A percentile compares a stretch with the other conserved stretches of the same genome.
Evolutionary conservation across 2,113 vertebrate genomes (phyloP).

Genomic region (Hemibagrus wyckioides): DNA sequence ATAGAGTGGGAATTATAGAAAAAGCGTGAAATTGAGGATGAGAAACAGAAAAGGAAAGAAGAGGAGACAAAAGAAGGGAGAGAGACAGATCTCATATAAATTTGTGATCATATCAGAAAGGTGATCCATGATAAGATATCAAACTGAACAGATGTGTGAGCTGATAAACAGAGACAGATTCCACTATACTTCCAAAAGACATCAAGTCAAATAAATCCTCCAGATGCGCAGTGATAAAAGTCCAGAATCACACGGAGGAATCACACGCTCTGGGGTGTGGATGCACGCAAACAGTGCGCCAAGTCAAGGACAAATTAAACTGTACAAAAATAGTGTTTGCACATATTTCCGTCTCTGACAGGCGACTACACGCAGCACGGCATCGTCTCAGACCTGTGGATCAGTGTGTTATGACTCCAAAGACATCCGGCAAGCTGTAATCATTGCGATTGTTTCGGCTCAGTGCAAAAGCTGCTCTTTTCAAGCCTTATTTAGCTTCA

Average conservation of each 20-base stretch:
- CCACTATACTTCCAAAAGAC: background rate
- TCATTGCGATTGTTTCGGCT: conserved; percentile 18
- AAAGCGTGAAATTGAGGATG: background rate
- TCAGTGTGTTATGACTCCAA: conserved; percentile 3
- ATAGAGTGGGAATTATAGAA: background rate
- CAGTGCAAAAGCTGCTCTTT: conserved; percentile 24
- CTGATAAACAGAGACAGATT: background rate
- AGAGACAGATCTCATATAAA: background rate
- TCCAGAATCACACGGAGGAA: background rate
- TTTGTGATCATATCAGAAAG: background rate
- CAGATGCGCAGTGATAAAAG: background rate
- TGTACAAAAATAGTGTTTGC: background rate
- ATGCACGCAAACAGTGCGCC: background rate
- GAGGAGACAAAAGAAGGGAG: background rate
- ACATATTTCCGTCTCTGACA: background rate
- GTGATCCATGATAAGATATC: background rate
- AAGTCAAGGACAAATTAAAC: background rate
- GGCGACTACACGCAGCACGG: background rate
- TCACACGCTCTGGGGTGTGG: background rate
- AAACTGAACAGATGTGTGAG: background rate
- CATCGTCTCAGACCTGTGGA: background rate
- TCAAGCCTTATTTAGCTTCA: conserved; percentile 48
- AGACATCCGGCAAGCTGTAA: conserved; percentile 10
- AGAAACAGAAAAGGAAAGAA: background rate
- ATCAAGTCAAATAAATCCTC: background rate